These are phyloP conservation scores for Polypedilum pembai DNA, from an alignment of 1,140 invertebrate species.

Conservation along the genomic window DNA sequence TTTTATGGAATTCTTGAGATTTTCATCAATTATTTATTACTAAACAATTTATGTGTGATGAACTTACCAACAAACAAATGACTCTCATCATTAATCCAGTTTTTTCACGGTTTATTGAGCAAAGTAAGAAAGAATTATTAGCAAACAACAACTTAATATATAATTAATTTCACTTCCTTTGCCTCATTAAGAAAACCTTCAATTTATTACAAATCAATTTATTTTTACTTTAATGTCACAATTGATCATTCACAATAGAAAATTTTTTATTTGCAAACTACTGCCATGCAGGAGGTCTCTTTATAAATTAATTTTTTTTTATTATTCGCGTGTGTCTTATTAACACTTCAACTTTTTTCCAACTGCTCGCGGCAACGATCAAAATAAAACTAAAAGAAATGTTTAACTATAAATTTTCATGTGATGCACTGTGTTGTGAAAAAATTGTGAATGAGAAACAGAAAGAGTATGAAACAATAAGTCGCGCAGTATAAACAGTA, in stretches of 20 bases:
- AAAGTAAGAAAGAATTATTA: not conserved
- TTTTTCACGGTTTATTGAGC: not conserved
- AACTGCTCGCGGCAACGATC: slow-evolving; percentile 9
- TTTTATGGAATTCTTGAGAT: not conserved
- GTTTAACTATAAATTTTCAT: not conserved
- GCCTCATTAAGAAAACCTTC: not conserved
- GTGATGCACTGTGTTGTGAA: not conserved
- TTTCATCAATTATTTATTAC: not conserved
- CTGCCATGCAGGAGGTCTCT: too few species aligned
- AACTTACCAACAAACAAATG: not conserved
- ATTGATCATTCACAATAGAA: too few species aligned
- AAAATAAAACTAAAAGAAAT: slow-evolving; percentile 24
- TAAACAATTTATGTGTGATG: not conserved
- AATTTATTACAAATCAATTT: not conserved
- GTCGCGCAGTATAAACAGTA: not conserved
- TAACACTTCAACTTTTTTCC: not conserved
- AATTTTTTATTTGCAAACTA: too few species aligned
- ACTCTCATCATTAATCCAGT: not conserved
- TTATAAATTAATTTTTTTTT: too few species aligned
- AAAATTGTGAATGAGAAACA: not conserved
- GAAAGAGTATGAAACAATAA: not conserved
- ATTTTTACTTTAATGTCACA: not conserved
- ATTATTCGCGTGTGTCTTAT: not conserved
- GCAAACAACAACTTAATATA: not conserved
- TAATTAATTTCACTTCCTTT: not conserved